Evolutionary conservation across 2,888 invertebrate species (phyloP).

Genomic region (Holacanthella duospinosa): DNA sequence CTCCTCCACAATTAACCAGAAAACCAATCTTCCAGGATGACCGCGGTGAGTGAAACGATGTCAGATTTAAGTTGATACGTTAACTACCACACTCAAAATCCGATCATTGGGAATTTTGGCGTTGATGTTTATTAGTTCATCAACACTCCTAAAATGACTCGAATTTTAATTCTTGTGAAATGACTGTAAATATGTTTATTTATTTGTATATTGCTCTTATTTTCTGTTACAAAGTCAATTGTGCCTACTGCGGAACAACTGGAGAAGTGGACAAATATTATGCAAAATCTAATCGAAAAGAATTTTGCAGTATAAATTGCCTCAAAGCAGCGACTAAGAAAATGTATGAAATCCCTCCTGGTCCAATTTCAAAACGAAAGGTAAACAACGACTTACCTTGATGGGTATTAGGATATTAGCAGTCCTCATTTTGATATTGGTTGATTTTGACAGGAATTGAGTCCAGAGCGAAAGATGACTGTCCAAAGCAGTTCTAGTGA

Average conservation of each 20-base stretch:
- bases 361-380: not conserved
- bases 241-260: constrained; percentile 72
- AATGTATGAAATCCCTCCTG: not conserved
- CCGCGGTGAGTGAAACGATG: not conserved
- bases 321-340: constrained; percentile 45
- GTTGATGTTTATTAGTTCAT: too few relatives aligned
- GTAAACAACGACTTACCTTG: not conserved
- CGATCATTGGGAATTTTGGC: too few relatives aligned
- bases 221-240: constrained; percentile 52
- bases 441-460: not conserved
- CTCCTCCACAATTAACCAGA: not conserved
- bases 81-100: too few relatives aligned
- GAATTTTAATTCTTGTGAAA: too few relatives aligned
- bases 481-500: not conserved
- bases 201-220: not conserved
- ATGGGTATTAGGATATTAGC: not conserved
- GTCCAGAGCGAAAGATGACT: not conserved
- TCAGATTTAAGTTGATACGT: too few relatives aligned
- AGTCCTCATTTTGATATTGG: not conserved
- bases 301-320: constrained; percentile 71
- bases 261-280: constrained; percentile 79
- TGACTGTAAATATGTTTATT: not conserved
- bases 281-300: constrained; percentile 56
- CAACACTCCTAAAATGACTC: too few relatives aligned
- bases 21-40: not conserved